Base-by-base conservation (phyloP, 2,888 invertebrate genomes). In the Plagodis pulveraria region DNA sequence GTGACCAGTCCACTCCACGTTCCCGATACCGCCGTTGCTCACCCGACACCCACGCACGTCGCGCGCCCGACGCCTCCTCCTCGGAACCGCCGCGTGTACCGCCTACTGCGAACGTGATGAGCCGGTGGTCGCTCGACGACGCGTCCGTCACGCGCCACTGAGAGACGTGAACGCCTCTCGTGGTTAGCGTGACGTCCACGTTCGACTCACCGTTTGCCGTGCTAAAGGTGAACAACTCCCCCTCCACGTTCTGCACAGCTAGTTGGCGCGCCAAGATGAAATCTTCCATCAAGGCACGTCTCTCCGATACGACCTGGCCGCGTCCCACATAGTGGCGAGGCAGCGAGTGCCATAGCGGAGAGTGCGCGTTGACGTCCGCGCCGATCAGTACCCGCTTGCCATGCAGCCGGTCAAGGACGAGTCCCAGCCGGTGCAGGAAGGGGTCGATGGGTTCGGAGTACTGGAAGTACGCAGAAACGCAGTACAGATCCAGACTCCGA, bases 131-230 rank as follows among this genome's bases (percentile, higher is more conserved):
- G 48, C 48, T 48, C 12, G 38, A 5, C 5, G 48, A 48, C 8
- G 12, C 12, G 6, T 48, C 48, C 34, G 48, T 48, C 35, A 48
- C 48, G 8, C 12, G n/a, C 74, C 77, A 75, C 0, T 61, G 49
- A 0, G 6, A 0, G 0, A 68, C 53, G 0, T 5, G 4, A 0
- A 58, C 36, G 0, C 67, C 59, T 0, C 73, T 34, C 0, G 70
- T 67, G 0, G 62, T 9, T 0, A 76, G 6, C 0, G 75, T 77
- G 0, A 76, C 5, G 58, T 77, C 75, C 0, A 77, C 62, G 41
- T 75, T 76, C 0, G 75, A 71, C 33, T 58, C 49, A 0, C 71
- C 72, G 12, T 71, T 70, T 0, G 54, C 6, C 0, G 62, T 55
- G 8, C 12, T 0, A 12, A 72, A 77, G 0, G 72, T 76, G 0